Evolutionary conservation across 2,113 vertebrate species (phyloP).

Genomic region (Lycaon pictus): DNA sequence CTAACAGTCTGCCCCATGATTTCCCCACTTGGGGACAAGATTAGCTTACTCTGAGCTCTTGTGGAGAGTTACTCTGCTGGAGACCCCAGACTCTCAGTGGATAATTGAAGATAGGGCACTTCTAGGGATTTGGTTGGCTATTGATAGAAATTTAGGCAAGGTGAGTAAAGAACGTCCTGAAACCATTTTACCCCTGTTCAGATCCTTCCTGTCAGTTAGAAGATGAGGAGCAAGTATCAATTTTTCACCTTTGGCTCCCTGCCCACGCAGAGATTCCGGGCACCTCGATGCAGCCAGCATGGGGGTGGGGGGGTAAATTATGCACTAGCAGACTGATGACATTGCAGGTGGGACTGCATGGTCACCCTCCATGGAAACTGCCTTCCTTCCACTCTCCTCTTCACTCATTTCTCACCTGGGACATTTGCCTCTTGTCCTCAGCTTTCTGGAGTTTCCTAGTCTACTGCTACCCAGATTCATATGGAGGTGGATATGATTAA

Average conservation of each 20-base stretch:
- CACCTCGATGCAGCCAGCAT: neutral
- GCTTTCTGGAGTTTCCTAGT: neutral
- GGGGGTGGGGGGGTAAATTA: rapidly evolving
- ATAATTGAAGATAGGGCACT: neutral
- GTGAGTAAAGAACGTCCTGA: neutral
- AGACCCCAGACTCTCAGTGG: neutral
- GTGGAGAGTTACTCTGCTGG: too few species aligned
- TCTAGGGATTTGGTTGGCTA: neutral
- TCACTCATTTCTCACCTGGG: neutral
- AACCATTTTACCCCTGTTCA: neutral
- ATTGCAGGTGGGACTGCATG: neutral
- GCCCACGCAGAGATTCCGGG: neutral
- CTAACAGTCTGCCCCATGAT: too few species aligned
- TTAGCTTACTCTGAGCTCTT: neutral
- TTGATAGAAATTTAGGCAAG: neutral
- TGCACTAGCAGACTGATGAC: neutral
- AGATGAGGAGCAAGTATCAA: neutral
- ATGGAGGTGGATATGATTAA: neutral
- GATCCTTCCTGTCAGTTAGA: neutral
- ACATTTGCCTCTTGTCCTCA: neutral
- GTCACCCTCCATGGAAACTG: neutral
- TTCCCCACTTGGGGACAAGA: neutral
- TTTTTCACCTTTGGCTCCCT: neutral
- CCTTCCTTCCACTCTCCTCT: neutral
- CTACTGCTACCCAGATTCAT: too few species aligned